phyloP scores from a whole-genome alignment of 2,797 vertebrate genomes.

The Discoglossus pictus region DNA sequence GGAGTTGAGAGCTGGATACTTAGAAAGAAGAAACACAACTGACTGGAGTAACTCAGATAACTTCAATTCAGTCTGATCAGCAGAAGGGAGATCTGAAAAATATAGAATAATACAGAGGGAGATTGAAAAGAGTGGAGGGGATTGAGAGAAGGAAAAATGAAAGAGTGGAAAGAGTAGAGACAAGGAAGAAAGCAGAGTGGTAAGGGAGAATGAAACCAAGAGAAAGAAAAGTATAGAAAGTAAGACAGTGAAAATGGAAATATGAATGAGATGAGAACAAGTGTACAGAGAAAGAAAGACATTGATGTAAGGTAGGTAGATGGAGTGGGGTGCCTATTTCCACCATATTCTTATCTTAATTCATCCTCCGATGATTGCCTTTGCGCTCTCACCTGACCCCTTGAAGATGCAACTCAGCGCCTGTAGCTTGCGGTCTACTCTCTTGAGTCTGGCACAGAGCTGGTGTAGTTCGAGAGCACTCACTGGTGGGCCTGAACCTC shows the following conservation, averaged over 20 bases:
- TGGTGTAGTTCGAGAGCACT: not conserved
- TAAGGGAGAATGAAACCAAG: not conserved
- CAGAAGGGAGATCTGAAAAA: conserved; percentile 38
- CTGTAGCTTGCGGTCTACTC: conserved; percentile 37
- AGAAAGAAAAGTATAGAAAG: not conserved
- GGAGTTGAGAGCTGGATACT: conserved; percentile 49
- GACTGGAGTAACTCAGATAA: conserved; percentile 48
- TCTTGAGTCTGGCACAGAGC: conserved; percentile 4
- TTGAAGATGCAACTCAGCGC: conserved; percentile 42
- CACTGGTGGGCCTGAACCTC: not conserved
- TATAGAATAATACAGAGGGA: not conserved
- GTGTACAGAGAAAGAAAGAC: not conserved
- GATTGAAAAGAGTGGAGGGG: not conserved
- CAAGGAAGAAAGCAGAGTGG: too few species aligned
- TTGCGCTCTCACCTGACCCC: conserved; percentile 26
- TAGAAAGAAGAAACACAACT: conserved; percentile 50
- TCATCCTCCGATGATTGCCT: too few species aligned
- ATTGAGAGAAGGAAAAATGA: not conserved
- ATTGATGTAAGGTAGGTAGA: too few species aligned
- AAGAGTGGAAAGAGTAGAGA: not conserved
- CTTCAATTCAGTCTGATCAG: conserved; percentile 42
- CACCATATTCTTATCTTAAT: too few species aligned
- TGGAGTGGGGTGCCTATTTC: too few species aligned
- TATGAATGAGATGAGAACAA: not conserved
- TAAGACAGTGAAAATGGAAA: not conserved